A percentile compares a stretch with the other conserved stretches of the same genome.
These are phyloP conservation scores for Aphelocoma coerulescens DNA, from an alignment of 2,113 vertebrate species.

Conservation along the genomic window DNA sequence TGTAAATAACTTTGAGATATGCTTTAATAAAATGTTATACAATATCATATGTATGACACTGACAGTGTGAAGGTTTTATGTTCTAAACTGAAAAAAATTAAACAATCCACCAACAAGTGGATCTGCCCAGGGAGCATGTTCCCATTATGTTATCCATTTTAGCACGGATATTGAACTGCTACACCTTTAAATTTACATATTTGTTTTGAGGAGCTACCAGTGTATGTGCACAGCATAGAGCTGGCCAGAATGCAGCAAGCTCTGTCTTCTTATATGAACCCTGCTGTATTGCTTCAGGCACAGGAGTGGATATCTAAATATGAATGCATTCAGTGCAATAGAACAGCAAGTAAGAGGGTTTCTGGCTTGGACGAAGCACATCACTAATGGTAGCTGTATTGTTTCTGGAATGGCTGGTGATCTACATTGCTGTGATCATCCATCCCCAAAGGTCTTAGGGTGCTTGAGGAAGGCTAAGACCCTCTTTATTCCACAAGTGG, in stretches of 20 bases:
- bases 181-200: background rate
- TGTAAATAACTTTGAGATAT: background rate
- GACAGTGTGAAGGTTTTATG: background rate
- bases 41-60: background rate
- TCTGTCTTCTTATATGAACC: background rate
- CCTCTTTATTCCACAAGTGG: background rate
- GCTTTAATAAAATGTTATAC: background rate
- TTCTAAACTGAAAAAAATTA: background rate
- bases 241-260: background rate
- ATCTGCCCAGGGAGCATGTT: background rate
- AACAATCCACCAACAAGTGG: background rate
- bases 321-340: background rate
- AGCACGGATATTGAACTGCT: background rate
- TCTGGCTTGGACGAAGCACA: background rate
- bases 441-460: background rate
- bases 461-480: background rate
- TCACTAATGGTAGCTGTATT: background rate
- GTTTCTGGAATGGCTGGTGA: background rate
- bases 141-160: no score
- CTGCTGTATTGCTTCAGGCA: background rate
- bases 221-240: background rate
- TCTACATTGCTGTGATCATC: background rate
- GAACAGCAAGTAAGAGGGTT: background rate
- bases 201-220: background rate
- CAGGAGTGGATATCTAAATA: background rate